A percentile compares a stretch with the other conserved stretches of the same genome.
phyloP scores from a whole-genome alignment of 1,140 invertebrate genomes.

The Orchesella cincta region DNA sequence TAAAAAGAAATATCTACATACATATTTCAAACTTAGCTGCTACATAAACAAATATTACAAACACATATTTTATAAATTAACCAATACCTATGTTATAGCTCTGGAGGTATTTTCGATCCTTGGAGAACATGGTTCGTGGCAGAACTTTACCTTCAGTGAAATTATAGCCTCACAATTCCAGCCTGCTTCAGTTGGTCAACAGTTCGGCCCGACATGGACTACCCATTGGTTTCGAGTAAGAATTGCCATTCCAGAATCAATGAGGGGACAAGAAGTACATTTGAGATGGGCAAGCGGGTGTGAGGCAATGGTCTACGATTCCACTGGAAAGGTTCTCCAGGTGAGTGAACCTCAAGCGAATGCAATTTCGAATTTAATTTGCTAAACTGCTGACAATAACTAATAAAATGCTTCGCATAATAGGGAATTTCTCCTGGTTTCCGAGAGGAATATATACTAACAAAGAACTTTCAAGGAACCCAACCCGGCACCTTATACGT shows the following conservation, averaged over 20 bases:
- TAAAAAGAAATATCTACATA: no score
- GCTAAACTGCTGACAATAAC: no score
- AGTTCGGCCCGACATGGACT: conserved; percentile 61
- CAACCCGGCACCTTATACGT: conserved; percentile 54
- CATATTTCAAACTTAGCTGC: no score
- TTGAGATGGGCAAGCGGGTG: conserved; percentile 53
- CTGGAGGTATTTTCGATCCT: background rate
- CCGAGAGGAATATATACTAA: conserved; percentile 51
- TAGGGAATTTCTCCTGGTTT: conserved; percentile 35
- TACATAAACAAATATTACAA: no score
- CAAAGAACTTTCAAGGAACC: conserved; percentile 5
- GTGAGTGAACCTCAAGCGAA: no score
- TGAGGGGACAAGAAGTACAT: conserved; percentile 56
- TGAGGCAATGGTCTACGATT: conserved; percentile 54
- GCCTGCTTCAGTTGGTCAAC: conserved; percentile 54
- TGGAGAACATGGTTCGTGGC: conserved; percentile 32
- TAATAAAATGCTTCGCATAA: no score
- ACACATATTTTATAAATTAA: no score
- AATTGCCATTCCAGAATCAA: conserved; percentile 52
- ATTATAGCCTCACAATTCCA: conserved; percentile 48
- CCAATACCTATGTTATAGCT: no score
- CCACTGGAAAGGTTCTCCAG: conserved; percentile 51
- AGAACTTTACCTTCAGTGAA: conserved; percentile 20
- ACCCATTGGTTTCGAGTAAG: conserved; percentile 60
- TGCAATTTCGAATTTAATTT: no score